These are phyloP conservation scores for Fragum sueziense DNA, from an alignment of 2,888 invertebrate species.

Conservation along the genomic window DNA sequence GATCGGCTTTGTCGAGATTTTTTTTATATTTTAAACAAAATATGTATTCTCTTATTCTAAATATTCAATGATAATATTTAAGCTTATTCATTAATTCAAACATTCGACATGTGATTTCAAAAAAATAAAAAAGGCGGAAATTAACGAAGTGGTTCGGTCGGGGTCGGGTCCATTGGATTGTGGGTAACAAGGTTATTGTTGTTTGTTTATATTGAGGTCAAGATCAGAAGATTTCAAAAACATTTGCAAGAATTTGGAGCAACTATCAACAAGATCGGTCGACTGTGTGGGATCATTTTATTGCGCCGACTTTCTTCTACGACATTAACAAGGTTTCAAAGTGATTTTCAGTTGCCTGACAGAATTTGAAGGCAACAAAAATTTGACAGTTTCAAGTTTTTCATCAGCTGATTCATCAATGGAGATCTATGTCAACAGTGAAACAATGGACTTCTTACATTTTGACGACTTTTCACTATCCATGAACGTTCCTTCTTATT, in stretches of 20 bases:
- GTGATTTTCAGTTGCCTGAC: neutral
- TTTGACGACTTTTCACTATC: neutral
- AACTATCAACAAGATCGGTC: neutral
- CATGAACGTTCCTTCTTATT: neutral
- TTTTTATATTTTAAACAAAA: too few species aligned
- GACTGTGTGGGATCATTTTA: neutral
- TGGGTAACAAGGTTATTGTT: conserved; percentile 9
- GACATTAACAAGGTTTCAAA: neutral
- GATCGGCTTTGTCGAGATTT: too few species aligned
- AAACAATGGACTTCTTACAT: conserved; percentile 31
- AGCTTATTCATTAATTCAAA: too few species aligned
- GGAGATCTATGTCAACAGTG: conserved; percentile 29
- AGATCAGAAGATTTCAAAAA: neutral
- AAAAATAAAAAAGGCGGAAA: neutral
- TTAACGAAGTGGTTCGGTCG: neutral
- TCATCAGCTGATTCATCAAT: conserved; percentile 55
- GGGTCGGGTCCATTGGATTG: neutral
- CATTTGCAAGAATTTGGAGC: neutral
- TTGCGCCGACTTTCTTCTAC: neutral
- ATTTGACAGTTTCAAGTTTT: conserved; percentile 35
- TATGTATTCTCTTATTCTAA: too few species aligned
- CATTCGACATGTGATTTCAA: too few species aligned
- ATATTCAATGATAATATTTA: too few species aligned
- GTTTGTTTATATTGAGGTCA: conserved; percentile 21
- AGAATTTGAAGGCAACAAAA: conserved; percentile 6